Percentiles rank a stretch among this genome's conserved stretches.
Conservation (phyloP, 2,113 vertebrate species). For the Donacobius atricapilla region DNA sequence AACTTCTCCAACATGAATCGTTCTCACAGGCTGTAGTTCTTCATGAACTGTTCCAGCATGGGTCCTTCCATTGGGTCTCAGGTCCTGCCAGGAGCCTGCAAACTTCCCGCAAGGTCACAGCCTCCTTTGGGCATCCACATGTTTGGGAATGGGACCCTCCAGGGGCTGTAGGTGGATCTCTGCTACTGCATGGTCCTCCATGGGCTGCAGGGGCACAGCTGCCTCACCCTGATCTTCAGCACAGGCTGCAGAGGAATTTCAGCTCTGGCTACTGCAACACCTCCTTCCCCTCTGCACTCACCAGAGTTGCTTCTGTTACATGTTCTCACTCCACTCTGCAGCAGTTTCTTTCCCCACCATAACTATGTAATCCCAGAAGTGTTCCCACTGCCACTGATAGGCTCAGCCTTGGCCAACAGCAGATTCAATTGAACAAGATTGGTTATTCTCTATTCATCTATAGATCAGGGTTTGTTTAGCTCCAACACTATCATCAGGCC, state of each 20-base stretch:
- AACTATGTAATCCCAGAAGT: not conserved
- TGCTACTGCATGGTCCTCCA: rapidly evolving
- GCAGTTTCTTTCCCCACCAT: not conserved
- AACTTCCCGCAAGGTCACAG: not conserved
- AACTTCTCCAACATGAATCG: rapidly evolving
- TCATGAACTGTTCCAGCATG: rapidly evolving
- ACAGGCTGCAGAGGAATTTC: not conserved
- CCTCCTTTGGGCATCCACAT: not conserved
- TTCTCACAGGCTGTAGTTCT: not conserved
- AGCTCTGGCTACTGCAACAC: not conserved
- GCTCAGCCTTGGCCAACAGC: not conserved
- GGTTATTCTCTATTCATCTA: not conserved
- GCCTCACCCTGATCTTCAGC: not conserved
- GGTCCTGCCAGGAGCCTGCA: not conserved
- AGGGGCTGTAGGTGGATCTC: not conserved
- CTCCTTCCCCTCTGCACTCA: not conserved
- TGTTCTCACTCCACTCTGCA: not conserved
- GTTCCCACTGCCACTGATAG: not conserved
- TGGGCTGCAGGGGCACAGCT: not conserved
- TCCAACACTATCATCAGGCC: not conserved
- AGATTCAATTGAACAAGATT: not conserved
- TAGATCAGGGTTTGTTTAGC: not conserved
- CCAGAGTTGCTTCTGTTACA: not conserved
- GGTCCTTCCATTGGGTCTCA: not conserved
- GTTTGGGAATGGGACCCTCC: not conserved